Percentiles rank a stretch among this genome's conserved stretches.
These are phyloP conservation scores for Ferdinandea cuprea DNA, from an alignment of 2,888 invertebrate species.

Conservation along the genomic window DNA sequence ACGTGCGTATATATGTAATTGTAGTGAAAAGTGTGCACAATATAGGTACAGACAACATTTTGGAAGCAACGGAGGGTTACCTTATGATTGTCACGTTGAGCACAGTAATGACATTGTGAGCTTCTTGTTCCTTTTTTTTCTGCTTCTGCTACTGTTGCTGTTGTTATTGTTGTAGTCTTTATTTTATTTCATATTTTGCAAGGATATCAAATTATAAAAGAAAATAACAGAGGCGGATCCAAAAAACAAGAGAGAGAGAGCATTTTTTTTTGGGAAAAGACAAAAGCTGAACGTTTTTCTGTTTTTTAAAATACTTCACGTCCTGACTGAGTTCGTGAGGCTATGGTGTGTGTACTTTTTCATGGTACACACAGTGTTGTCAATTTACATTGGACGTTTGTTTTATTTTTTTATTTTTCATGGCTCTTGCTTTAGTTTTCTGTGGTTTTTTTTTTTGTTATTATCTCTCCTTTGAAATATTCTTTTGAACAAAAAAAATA, in stretches of 20 bases:
- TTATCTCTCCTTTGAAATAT: constrained; percentile 1
- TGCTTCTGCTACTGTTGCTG: not conserved
- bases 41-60: not conserved
- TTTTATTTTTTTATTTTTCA: constrained; percentile 11
- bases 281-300: constrained; percentile 31
- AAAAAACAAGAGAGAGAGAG: not conserved
- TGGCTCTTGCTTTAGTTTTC: not conserved
- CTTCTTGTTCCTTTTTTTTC: constrained; percentile 14
- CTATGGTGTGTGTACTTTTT: not conserved
- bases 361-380: constrained; percentile 7
- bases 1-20: constrained; percentile 14
- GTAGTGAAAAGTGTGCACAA: not conserved
- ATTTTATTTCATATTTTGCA: constrained; percentile 40
- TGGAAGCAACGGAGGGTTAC: constrained; percentile 6
- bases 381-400: constrained; percentile 33
- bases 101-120: constrained; percentile 30
- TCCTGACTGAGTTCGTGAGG: constrained; percentile 16
- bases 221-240: not conserved
- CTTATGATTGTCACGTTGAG: constrained; percentile 42
- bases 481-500: constrained; percentile 1
- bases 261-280: not conserved
- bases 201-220: constrained; percentile 45
- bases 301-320: constrained; percentile 39
- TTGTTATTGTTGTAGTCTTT: not conserved
- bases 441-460: not conserved